Percentiles rank a stretch among this genome's conserved stretches.
phyloP scores from a whole-genome alignment of 2,888 invertebrate genomes.

The Lepas anatifera region DNA sequence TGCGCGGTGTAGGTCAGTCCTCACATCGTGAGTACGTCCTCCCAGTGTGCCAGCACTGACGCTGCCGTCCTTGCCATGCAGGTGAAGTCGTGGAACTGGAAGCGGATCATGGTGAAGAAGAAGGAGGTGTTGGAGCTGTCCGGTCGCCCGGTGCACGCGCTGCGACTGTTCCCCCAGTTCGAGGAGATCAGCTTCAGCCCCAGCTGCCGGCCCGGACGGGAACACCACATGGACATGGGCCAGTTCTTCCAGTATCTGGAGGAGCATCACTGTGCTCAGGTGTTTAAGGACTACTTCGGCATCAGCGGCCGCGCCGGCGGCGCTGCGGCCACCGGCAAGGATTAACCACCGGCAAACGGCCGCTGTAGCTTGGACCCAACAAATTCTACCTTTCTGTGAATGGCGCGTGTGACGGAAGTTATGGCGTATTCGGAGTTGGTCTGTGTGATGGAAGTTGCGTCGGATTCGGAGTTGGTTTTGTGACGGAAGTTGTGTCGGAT shows the following conservation, averaged over 20 bases:
- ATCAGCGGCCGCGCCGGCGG: constrained; percentile 33
- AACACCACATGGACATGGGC: constrained; percentile 63
- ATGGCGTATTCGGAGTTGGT: too few relatives aligned
- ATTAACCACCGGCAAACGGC: too few relatives aligned
- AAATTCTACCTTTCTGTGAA: too few relatives aligned
- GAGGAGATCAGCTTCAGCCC: constrained; percentile 49
- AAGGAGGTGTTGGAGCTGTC: constrained; percentile 44
- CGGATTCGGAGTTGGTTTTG: too few relatives aligned
- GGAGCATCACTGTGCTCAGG: constrained; percentile 51
- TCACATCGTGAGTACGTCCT: too few relatives aligned
- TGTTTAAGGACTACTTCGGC: constrained; percentile 72
- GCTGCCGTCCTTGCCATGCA: constrained; percentile 31
- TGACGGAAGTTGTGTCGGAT: too few relatives aligned
- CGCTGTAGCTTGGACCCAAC: too few relatives aligned
- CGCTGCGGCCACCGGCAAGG: too few relatives aligned
- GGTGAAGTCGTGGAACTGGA: constrained; percentile 71
- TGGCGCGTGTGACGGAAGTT: too few relatives aligned
- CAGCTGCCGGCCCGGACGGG: constrained; percentile 36
- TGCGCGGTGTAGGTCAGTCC: too few relatives aligned
- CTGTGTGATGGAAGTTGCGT: too few relatives aligned
- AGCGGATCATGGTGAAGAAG: constrained; percentile 62
- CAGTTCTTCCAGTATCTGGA: constrained; percentile 62
- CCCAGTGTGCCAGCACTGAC: too few relatives aligned
- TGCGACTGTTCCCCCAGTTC: constrained; percentile 51
- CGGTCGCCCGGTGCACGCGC: constrained; percentile 32